Conservation (phyloP, 2,888 invertebrate genomes). For the Philaethria dido region DNA sequence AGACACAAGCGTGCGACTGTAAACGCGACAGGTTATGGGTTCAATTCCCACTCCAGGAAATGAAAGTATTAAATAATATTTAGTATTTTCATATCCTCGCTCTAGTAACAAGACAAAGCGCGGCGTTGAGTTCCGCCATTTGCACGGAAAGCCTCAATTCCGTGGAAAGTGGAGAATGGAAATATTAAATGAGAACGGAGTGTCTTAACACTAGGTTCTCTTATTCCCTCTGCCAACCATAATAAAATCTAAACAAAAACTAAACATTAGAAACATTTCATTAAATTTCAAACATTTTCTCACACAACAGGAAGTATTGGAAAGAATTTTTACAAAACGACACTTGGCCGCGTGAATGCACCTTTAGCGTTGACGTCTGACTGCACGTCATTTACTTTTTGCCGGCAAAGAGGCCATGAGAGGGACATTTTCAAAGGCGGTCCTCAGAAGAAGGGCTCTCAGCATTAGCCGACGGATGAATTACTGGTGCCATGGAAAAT, state of each 20-base stretch:
- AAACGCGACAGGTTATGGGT: no score
- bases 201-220: no score
- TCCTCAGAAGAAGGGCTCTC: constrained; percentile 51
- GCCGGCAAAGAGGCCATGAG: constrained; percentile 46
- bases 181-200: no score
- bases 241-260: no score
- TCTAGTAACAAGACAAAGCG: background rate
- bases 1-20: no score
- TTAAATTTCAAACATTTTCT: background rate
- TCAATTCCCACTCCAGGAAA: no score
- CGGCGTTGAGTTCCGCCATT: no score
- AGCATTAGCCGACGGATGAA: constrained; percentile 55
- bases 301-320: background rate
- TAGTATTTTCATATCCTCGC: no score
- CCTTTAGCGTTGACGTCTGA: constrained; percentile 41
- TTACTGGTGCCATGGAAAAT: constrained; percentile 48
- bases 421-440: constrained; percentile 39
- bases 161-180: no score
- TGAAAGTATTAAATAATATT: no score
- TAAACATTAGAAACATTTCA: background rate
- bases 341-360: constrained; percentile 33
- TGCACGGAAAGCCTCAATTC: background rate
- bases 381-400: constrained; percentile 59
- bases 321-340: constrained; percentile 18
- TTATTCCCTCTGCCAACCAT: no score